A percentile compares a stretch with the other conserved stretches of the same genome.
Conservation (phyloP, 2,797 vertebrate species). For the Gila robusta region DNA sequence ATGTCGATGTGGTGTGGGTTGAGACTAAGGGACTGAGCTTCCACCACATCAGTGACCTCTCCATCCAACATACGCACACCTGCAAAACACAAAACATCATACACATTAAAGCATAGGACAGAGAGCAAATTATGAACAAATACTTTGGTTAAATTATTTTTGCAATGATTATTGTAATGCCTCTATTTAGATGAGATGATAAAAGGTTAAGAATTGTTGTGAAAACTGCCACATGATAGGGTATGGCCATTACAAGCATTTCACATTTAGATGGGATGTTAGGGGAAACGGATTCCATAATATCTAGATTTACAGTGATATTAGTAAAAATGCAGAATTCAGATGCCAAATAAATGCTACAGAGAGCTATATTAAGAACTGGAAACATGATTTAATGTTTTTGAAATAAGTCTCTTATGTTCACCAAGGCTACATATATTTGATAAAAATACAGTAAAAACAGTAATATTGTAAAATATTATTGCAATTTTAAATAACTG, state of each 20-base stretch:
- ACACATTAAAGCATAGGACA: not conserved
- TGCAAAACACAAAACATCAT: slow-evolving; percentile 62
- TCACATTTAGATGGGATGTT: not conserved
- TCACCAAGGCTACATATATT: not conserved
- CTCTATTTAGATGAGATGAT: not conserved
- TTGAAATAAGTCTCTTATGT: not conserved
- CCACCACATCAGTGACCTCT: slow-evolving; percentile 96
- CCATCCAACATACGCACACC: slow-evolving; percentile 98
- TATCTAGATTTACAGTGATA: not conserved
- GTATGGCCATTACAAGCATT: not conserved
- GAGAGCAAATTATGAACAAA: not conserved
- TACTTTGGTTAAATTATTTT: no score
- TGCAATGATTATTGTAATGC: not conserved
- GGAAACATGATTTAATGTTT: not conserved
- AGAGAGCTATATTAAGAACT: not conserved
- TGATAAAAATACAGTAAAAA: not conserved
- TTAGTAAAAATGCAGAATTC: not conserved
- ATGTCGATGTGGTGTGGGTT: slow-evolving; percentile 96
- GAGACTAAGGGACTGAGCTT: slow-evolving; percentile 94
- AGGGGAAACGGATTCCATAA: not conserved
- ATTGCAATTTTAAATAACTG: not conserved
- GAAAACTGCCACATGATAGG: not conserved
- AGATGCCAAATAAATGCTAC: not conserved
- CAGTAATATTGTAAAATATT: not conserved
- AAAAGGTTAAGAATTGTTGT: not conserved